phyloP scores from a whole-genome alignment of 2,797 vertebrate genomes.

The Pempheris klunzingeri region DNA sequence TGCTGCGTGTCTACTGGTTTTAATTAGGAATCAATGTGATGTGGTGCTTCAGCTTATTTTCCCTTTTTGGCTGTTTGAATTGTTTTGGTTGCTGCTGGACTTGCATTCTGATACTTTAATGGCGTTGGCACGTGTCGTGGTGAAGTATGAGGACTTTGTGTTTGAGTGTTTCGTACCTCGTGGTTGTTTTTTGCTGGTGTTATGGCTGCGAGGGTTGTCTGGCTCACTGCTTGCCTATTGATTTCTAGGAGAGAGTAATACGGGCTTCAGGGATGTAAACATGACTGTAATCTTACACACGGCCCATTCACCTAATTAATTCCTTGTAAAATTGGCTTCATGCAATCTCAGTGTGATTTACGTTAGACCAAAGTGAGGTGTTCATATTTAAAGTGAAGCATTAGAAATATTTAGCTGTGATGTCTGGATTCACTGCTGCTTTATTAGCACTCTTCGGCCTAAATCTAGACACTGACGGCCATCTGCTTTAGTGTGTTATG shows the following conservation, averaged over 20 bases:
- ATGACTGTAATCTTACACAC: not conserved
- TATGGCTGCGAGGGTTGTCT: not conserved
- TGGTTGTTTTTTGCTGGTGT: not conserved
- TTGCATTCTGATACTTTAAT: too few relatives aligned
- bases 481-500: not conserved
- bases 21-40: too few relatives aligned
- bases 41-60: too few relatives aligned
- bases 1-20: too few relatives aligned
- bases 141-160: too few relatives aligned
- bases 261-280: conserved; percentile 16
- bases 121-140: too few relatives aligned
- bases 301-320: not conserved
- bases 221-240: not conserved
- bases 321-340: not conserved
- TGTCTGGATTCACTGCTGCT: not conserved
- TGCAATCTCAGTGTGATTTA: not conserved
- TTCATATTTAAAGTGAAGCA: conserved; percentile 1
- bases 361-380: not conserved
- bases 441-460: not conserved
- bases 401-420: not conserved
- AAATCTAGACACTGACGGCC: not conserved
- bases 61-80: too few relatives aligned
- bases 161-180: too few relatives aligned
- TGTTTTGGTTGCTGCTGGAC: too few relatives aligned
- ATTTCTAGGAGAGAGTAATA: not conserved